Percentiles rank a stretch among this genome's conserved stretches.
Conservation (phyloP, 2,888 invertebrate genomes). For the Microdon myrmicae region DNA sequence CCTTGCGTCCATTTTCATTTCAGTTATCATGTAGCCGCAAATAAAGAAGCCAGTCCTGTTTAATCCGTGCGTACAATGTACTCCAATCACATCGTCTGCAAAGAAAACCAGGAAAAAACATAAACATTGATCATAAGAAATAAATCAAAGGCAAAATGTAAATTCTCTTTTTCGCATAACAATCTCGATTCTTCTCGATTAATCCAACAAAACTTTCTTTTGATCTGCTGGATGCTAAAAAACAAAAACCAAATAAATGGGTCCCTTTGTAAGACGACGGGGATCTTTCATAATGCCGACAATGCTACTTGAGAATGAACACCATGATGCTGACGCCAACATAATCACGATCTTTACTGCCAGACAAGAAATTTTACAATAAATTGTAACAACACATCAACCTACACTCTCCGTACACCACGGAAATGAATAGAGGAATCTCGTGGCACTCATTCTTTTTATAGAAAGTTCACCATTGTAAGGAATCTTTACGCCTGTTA, state of each 20-base stretch:
- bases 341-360: conserved; percentile 34
- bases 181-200: conserved; percentile 8
- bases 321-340: conserved; percentile 30
- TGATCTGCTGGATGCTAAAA: too few species aligned
- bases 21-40: conserved; percentile 78
- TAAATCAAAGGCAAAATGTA: not conserved
- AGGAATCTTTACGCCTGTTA: conserved; percentile 41
- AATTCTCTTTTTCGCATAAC: too few species aligned
- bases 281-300: conserved; percentile 33
- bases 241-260: conserved; percentile 9
- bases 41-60: conserved; percentile 84
- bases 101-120: conserved; percentile 56
- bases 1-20: conserved; percentile 69
- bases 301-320: conserved; percentile 23
- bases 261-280: conserved; percentile 39
- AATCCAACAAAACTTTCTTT: conserved; percentile 7
- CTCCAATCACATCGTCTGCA: conserved; percentile 77
- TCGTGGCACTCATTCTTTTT: not conserved
- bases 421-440: conserved; percentile 4
- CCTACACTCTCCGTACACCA: conserved; percentile 6
- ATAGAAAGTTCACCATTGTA: conserved; percentile 16
- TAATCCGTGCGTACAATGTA: conserved; percentile 85
- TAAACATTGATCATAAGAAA: conserved; percentile 4
- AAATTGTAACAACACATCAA: conserved; percentile 27
- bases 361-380: conserved; percentile 1